A percentile compares a stretch with the other conserved stretches of the same genome.
Conservation (phyloP, 2,888 invertebrate genomes). For the Frankliniella intonsa region DNA sequence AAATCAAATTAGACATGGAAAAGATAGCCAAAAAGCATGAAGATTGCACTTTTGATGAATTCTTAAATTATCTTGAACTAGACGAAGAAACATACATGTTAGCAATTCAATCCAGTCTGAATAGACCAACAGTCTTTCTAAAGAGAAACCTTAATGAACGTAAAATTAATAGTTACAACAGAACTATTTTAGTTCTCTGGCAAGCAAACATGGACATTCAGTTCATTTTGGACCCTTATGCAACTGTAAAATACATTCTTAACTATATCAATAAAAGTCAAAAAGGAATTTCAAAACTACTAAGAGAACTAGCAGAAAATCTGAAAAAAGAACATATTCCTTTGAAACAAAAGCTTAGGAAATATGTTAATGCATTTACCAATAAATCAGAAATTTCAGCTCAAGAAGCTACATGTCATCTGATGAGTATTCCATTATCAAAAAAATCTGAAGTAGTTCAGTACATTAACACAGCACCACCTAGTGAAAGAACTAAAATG, state of each 20-base stretch:
- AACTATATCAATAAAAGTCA: not conserved
- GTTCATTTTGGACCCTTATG: not conserved
- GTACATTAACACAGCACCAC: not conserved
- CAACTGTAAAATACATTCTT: not conserved
- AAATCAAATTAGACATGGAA: not conserved
- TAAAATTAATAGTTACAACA: constrained; percentile 40
- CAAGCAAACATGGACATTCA: constrained; percentile 39
- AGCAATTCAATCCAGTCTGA: constrained; percentile 35
- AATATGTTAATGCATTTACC: not conserved
- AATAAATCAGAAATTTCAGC: constrained; percentile 1
- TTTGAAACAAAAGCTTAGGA: not conserved
- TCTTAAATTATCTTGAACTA: constrained; percentile 32
- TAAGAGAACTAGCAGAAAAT: not conserved
- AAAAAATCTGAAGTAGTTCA: not conserved
- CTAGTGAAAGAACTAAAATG: not conserved
- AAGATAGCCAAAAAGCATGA: constrained; percentile 1
- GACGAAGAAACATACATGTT: constrained; percentile 34
- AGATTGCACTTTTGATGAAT: constrained; percentile 33
- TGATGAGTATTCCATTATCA: constrained; percentile 32
- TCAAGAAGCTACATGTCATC: not conserved
- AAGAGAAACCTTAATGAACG: constrained; percentile 34
- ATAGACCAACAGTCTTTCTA: constrained; percentile 35
- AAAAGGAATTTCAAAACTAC: not conserved
- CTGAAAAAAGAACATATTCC: not conserved
- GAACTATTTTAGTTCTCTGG: constrained; percentile 37